Percentiles rank a stretch among this genome's conserved stretches.
phyloP scores from a whole-genome alignment of 1,140 invertebrate species.

The Anoplolepis gracilipes region DNA sequence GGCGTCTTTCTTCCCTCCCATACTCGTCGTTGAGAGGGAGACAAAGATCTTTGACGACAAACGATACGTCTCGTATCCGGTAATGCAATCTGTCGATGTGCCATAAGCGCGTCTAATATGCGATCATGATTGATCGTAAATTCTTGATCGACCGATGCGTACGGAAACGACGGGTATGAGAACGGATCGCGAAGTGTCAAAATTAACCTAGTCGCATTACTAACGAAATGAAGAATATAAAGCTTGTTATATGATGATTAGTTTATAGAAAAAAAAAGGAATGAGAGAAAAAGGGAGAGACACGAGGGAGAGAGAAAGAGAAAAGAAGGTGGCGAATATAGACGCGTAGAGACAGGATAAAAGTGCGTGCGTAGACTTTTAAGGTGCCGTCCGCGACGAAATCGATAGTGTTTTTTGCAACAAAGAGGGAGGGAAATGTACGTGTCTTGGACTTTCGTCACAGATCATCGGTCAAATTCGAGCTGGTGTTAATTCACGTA shows the following conservation, averaged over 20 bases:
- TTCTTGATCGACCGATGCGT: constrained; percentile 8
- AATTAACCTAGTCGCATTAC: constrained; percentile 82
- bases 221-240: constrained; percentile 76
- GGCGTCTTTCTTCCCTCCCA: constrained; percentile 28
- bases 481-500: constrained; percentile 55
- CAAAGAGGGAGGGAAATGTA: constrained; percentile 23
- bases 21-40: constrained; percentile 28
- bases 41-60: constrained; percentile 38
- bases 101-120: constrained; percentile 64
- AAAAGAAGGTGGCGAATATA: constrained; percentile 4
- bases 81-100: constrained; percentile 62
- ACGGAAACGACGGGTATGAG: constrained; percentile 12
- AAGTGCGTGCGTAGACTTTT: constrained; percentile 60
- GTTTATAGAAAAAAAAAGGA: constrained; percentile 68
- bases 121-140: constrained; percentile 40
- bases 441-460: constrained; percentile 48
- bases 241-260: constrained; percentile 79
- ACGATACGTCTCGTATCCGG: constrained; percentile 22
- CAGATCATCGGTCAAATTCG: constrained; percentile 49
- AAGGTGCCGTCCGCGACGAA: constrained; percentile 73
- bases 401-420: constrained; percentile 40
- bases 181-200: constrained; percentile 79
- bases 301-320: constrained; percentile 62
- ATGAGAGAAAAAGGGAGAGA: neutral
- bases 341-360: neutral